Evolutionary conservation across 53 echinoderm and acorn worm genomes (phyloP).

Genomic region (Mesocentrotus franciscanus): DNA sequence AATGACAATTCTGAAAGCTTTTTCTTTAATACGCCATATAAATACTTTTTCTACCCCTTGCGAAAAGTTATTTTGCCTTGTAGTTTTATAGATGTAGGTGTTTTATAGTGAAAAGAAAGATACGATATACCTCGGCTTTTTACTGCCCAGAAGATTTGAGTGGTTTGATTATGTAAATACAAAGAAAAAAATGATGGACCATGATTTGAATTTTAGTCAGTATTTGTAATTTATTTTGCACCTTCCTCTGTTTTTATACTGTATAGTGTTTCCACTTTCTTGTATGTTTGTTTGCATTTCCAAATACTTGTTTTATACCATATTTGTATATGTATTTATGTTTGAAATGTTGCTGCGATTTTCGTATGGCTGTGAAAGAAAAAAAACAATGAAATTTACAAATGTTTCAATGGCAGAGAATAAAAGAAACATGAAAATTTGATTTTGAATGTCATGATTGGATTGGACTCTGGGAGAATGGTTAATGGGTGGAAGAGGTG

Average conservation of each 20-base stretch:
- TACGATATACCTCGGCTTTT: slow-evolving; percentile 41
- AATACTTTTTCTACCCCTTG: background rate
- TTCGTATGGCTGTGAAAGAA: slow-evolving; percentile 46
- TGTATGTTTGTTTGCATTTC: slow-evolving; percentile 40
- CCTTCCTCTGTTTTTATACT: slow-evolving; percentile 28
- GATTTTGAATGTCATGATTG: background rate
- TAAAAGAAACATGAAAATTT: slow-evolving; percentile 36
- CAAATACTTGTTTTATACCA: slow-evolving; percentile 51
- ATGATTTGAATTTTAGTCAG: slow-evolving; percentile 17
- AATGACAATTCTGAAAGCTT: background rate
- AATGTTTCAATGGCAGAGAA: slow-evolving; percentile 38
- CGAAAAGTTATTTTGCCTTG: background rate
- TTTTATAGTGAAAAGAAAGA: background rate
- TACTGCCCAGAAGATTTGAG: slow-evolving; percentile 10
- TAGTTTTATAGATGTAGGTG: background rate
- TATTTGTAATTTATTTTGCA: slow-evolving; percentile 53
- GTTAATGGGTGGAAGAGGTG: too few relatives aligned
- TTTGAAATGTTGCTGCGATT: slow-evolving; percentile 52
- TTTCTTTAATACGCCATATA: background rate
- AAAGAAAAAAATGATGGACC: background rate
- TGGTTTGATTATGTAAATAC: slow-evolving; percentile 44
- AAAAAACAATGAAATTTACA: background rate
- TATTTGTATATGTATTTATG: slow-evolving; percentile 52
- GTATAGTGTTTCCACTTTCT: slow-evolving; percentile 18
- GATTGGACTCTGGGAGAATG: background rate